phyloP scores from a whole-genome alignment of 2,113 vertebrate species.

The Tragelaphus strepsiceros region DNA sequence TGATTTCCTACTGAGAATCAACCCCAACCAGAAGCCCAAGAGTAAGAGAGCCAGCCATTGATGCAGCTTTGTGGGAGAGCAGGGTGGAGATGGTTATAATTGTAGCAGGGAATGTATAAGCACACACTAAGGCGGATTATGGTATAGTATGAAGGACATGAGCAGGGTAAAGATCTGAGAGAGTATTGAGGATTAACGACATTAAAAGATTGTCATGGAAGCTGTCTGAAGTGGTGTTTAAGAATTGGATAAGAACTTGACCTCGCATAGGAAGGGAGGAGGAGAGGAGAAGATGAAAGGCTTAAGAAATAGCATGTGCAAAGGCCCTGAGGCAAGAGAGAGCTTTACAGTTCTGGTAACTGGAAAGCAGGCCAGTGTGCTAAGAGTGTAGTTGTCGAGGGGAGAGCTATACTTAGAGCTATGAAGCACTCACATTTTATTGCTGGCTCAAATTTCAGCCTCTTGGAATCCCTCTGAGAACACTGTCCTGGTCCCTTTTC shows the following conservation, averaged over 20 bases:
- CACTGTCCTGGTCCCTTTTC: neutral
- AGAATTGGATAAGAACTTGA: neutral
- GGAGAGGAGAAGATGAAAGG: neutral
- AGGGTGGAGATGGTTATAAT: neutral
- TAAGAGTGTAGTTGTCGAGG: neutral
- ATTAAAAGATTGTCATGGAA: neutral
- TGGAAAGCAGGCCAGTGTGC: neutral
- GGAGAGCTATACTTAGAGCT: neutral
- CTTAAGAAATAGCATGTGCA: neutral
- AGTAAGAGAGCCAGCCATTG: neutral
- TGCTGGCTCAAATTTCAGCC: neutral
- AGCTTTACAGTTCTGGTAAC: neutral
- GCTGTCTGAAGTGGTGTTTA: neutral
- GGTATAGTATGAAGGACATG: neutral
- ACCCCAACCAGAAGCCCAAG: neutral
- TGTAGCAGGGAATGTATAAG: neutral
- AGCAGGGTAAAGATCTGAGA: neutral
- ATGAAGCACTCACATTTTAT: neutral
- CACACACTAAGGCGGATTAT: neutral
- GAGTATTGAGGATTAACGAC: neutral
- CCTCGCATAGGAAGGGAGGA: neutral
- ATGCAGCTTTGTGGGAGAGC: neutral
- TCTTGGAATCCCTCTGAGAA: neutral
- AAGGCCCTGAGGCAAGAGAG: conserved; percentile 11
- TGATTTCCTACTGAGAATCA: neutral